These are phyloP conservation scores for Zeugodacus cucurbitae DNA, from an alignment of 1,140 invertebrate species.

Conservation along the genomic window DNA sequence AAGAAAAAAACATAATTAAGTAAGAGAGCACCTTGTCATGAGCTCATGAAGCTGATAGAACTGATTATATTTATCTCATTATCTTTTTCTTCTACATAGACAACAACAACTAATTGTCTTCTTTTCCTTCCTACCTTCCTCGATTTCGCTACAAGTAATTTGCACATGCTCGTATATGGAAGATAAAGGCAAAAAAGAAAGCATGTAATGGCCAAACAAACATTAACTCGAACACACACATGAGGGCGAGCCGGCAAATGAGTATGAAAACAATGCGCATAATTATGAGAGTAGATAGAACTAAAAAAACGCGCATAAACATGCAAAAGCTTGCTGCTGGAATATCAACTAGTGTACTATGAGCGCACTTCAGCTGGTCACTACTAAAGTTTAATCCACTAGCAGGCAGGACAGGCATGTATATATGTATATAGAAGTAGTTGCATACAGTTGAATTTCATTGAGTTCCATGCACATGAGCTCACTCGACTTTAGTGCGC, in stretches of 20 bases:
- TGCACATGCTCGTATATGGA: neutral
- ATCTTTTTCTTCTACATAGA: too few species aligned
- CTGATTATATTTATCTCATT: too few species aligned
- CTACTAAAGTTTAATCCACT: neutral
- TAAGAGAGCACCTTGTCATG: too few species aligned
- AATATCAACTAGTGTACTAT: neutral
- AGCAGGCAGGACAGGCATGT: neutral
- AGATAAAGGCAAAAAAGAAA: constrained; percentile 21
- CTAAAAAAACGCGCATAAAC: neutral
- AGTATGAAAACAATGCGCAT: neutral
- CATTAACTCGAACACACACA: neutral
- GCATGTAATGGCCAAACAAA: neutral
- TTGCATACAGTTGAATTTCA: neutral
- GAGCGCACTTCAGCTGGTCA: neutral
- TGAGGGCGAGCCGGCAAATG: neutral
- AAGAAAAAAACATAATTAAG: too few species aligned
- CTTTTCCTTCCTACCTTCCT: neutral
- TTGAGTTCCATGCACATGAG: neutral
- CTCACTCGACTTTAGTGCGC: constrained; percentile 18
- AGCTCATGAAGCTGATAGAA: too few species aligned
- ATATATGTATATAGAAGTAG: neutral
- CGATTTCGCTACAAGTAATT: neutral
- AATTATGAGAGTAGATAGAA: neutral
- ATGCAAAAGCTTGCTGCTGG: neutral
- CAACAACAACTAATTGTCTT: too few species aligned